Evolutionary conservation across 1,140 invertebrate species (phyloP), one percentile per base, ranked within the genome.

Genomic region (Polyergus mexicanus): DNA sequence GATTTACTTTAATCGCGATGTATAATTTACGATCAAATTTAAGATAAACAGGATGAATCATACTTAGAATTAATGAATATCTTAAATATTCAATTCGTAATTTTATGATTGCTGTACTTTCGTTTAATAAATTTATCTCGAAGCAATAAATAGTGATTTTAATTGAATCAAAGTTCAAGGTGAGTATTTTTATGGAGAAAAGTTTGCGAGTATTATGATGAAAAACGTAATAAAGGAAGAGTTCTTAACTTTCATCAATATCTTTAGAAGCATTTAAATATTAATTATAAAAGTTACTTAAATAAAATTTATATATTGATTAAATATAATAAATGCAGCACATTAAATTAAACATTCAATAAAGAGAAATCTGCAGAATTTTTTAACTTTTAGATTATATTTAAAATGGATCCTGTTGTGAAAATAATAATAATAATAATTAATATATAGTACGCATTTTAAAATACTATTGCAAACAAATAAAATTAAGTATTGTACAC

Each of bases 121-220:
- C 44, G 44, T 19, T 83, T 83, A 83, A 83, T 60, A 16, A 71
- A 56, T 68, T 3, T 35, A 35, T 60, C 47, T 83, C 44, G 10
- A 60, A 13, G n/a, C 47, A 19, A 74, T 83, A 60, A 74, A 72
- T 44, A 41, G 60, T 60, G 25, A 83, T 28, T 60, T 81, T 83
- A 74, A 83, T 74, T 35, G 25, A 44, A 28, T 19, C 2, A 38
- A n/a, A 7, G 4, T 22, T 47, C 16, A 25, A 35, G 19, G 4
- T 19, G 44, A 47, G 51, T 28, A 83, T 62, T 74, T 74, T n/a
- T 83, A 83, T 83, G 54, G 78, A 44, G 2, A 32, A 74, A 83
- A 83, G 68, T 83, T 83, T 72, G 13, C 13, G 13, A 25, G 25
- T 13, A 35, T 60, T 11, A 16, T 11, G 25, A 62, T 35, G 22